Conservation (phyloP, 2,113 vertebrate species). For the Gnathonemus echidnorhynchus region DNA sequence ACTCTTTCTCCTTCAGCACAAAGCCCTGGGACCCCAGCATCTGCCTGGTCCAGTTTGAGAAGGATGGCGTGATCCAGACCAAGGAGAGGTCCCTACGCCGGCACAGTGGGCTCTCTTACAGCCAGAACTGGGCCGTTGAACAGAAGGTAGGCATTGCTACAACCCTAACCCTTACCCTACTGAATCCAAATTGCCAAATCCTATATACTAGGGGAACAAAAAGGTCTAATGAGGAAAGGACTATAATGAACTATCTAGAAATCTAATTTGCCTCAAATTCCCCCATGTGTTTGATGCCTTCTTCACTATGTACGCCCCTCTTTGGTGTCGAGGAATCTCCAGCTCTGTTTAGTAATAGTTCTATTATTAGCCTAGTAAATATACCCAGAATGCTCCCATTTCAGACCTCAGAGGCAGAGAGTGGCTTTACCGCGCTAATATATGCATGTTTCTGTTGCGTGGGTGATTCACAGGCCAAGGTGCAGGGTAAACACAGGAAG, state of each 20-base stretch:
- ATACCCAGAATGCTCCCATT: not conserved
- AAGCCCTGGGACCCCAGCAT: conserved; percentile 77
- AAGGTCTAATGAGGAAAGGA: not conserved
- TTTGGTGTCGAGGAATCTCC: not conserved
- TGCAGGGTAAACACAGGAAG: conserved; percentile 72
- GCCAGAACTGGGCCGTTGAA: conserved; percentile 61
- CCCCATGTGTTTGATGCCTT: not conserved
- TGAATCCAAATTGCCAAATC: not conserved
- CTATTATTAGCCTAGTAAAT: not conserved
- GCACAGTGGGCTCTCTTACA: conserved; percentile 60
- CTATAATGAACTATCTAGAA: not conserved
- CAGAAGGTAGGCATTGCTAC: conserved; percentile 63
- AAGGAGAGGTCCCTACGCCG: conserved; percentile 58
- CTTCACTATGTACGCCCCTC: not conserved
- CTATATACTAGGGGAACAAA: not conserved
- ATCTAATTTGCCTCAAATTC: not conserved
- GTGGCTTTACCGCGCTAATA: not conserved
- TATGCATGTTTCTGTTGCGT: not conserved
- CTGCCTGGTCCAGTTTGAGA: conserved; percentile 81
- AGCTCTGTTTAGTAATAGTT: not conserved
- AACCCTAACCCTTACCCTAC: not conserved
- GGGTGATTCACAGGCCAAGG: conserved; percentile 38
- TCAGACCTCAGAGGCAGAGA: not conserved
- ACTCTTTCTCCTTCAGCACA: conserved; percentile 50
- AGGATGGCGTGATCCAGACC: conserved; percentile 81